phyloP scores from a whole-genome alignment of 2,113 vertebrate species.

The Podarcis raffonei region DNA sequence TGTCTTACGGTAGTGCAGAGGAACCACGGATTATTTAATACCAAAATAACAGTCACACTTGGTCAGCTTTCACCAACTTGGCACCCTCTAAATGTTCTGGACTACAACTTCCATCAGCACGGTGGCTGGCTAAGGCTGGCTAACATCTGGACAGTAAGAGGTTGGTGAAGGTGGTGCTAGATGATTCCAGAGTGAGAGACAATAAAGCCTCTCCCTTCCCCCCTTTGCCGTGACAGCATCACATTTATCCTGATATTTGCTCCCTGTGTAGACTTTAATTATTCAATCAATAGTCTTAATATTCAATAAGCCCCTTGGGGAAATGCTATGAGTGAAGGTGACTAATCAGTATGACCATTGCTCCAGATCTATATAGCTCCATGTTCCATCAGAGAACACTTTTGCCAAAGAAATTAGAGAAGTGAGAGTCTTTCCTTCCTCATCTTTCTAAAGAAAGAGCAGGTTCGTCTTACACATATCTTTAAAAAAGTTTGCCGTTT shows the following conservation, averaged over 20 bases:
- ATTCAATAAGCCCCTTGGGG: constrained; percentile 29
- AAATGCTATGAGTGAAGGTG: constrained; percentile 46
- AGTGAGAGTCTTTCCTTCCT: not conserved
- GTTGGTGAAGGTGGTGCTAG: too few relatives aligned
- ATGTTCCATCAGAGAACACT: constrained; percentile 38
- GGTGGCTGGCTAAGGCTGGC: too few relatives aligned
- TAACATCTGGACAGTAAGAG: too few relatives aligned
- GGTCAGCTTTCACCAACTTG: not conserved
- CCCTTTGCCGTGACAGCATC: not conserved
- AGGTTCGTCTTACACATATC: constrained; percentile 71
- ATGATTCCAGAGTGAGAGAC: not conserved
- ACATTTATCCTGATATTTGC: constrained; percentile 1
- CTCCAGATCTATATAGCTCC: constrained; percentile 22
- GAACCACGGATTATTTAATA: not conserved
- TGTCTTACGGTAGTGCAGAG: not conserved
- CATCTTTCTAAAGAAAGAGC: constrained; percentile 61
- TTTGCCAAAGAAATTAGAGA: constrained; percentile 36
- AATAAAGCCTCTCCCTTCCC: not conserved
- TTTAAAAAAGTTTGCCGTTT: constrained; percentile 79
- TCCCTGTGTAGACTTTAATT: constrained; percentile 1
- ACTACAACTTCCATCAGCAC: not conserved
- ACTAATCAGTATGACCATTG: constrained; percentile 41
- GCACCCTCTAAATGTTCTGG: not conserved
- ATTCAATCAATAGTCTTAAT: not conserved
- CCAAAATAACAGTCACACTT: not conserved